Percentiles rank a stretch among this genome's conserved stretches.
Evolutionary conservation across 2,888 invertebrate genomes (phyloP).

Genomic region (Agrilus biguttatus): DNA sequence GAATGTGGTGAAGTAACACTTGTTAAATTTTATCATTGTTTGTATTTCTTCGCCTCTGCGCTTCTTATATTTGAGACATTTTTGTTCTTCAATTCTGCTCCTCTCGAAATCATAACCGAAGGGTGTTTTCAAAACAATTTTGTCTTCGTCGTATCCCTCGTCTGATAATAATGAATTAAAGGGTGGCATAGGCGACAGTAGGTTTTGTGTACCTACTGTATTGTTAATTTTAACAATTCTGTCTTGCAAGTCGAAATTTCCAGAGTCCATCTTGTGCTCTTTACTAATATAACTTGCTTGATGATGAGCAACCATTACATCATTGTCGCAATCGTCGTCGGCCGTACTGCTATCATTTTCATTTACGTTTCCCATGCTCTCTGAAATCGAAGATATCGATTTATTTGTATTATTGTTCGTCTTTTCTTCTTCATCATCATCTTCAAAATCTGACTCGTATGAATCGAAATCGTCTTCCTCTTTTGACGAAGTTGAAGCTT

Average conservation of each 20-base stretch:
- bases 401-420: no score
- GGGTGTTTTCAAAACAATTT: conserved; percentile 20
- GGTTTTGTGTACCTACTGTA: conserved; percentile 9
- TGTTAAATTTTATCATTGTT: conserved; percentile 55
- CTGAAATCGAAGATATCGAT: no score
- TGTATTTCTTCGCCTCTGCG: conserved; percentile 44
- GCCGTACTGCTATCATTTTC: no score
- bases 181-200: conserved; percentile 9
- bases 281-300: conserved; percentile 22
- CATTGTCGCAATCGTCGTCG: no score
- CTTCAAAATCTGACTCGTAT: conserved; percentile 42
- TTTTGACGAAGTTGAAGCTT: not conserved
- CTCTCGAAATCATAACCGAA: conserved; percentile 20
- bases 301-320: no score
- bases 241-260: conserved; percentile 38
- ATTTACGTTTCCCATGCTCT: no score
- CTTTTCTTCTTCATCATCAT: conserved; percentile 7
- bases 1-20: conserved; percentile 46
- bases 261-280: conserved; percentile 43
- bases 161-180: conserved; percentile 32
- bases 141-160: conserved; percentile 42
- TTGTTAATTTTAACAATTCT: conserved; percentile 27
- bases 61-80: conserved; percentile 26
- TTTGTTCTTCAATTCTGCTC: conserved; percentile 27
- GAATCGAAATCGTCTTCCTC: conserved; percentile 39